phyloP scores from a whole-genome alignment of 2,888 invertebrate genomes.

The Lacanobia oleracea region DNA sequence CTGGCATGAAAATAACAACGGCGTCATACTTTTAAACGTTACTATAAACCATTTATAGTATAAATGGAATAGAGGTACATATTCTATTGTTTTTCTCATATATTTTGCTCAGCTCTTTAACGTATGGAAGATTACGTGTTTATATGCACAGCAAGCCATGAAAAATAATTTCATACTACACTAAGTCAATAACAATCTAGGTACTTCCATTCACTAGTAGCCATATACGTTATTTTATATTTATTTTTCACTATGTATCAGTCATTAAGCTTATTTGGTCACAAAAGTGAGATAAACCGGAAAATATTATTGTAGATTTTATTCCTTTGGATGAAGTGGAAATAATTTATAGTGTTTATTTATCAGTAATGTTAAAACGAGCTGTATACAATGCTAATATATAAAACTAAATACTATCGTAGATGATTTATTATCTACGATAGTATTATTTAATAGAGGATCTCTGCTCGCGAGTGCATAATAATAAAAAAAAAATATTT shows the following conservation, averaged over 20 bases:
- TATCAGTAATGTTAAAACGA: conserved; percentile 15
- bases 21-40: neutral
- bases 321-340: conserved; percentile 20
- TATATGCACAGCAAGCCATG: neutral
- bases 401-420: no score
- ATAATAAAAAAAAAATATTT: neutral
- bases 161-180: neutral
- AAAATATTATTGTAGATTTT: conserved; percentile 33
- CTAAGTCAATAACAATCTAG: conserved; percentile 35
- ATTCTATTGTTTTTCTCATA: conserved; percentile 7
- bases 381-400: conserved; percentile 17
- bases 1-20: neutral
- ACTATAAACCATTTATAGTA: neutral
- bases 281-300: conserved; percentile 35
- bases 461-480: neutral
- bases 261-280: conserved; percentile 49
- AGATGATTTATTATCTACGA: no score
- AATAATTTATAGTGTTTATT: conserved; percentile 7
- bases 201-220: conserved; percentile 25
- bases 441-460: no score
- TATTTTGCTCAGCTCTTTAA: conserved; percentile 18
- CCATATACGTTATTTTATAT: conserved; percentile 22
- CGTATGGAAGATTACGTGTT: conserved; percentile 3
- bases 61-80: neutral
- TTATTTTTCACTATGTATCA: conserved; percentile 19